Base-by-base conservation (phyloP, 2,888 invertebrate genomes). In the Drosophila emarginata region DNA sequence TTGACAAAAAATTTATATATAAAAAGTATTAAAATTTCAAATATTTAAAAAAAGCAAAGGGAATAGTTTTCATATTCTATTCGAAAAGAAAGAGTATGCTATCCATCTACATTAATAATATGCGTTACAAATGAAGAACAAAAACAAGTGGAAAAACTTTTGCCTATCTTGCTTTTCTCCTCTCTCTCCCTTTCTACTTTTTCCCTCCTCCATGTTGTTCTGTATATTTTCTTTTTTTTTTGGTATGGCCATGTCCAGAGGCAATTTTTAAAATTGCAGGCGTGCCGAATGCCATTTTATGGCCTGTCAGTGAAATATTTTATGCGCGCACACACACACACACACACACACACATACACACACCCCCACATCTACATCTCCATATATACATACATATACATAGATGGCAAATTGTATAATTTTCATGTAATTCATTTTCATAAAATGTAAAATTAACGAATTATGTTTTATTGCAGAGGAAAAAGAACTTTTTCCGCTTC, bases 401-500 rank as follows among this genome's bases (percentile, higher is more conserved):
- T 63, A 52, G 65, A 65, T 71, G 60, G 40, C 63, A 77, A 78
- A 65, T 67, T 65, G 72, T 72, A 69, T 67, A 73, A 77, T 70
- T 71, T 77, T 68, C 65, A 64, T 67, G 74, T 79, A 76, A 79
- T 86, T 79, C 74, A 79, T 73, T 84, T 86, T 74, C 63, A 79
- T 79, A 67, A 67, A 64, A 73, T 73, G 67, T 67, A 70, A 79
- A 84, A 87, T 87, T 77, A 78, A 82, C 86, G 83, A 71, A 78
- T 80, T 87, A 72, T 78, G 73, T 70, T 67, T 69, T 64, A 64
- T 71, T 72, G 40, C 57, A 50, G 37, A 52, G 28, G 50, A 9
- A 37, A 37, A 9, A 6, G 32, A 26, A 32, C 32, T 64, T 59
- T 58, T 53, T 23, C 23, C 57, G 45, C 26, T 64, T 64, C 62